phyloP scores from a whole-genome alignment of 2,888 invertebrate genomes.

The Osedax fenrisi region DNA sequence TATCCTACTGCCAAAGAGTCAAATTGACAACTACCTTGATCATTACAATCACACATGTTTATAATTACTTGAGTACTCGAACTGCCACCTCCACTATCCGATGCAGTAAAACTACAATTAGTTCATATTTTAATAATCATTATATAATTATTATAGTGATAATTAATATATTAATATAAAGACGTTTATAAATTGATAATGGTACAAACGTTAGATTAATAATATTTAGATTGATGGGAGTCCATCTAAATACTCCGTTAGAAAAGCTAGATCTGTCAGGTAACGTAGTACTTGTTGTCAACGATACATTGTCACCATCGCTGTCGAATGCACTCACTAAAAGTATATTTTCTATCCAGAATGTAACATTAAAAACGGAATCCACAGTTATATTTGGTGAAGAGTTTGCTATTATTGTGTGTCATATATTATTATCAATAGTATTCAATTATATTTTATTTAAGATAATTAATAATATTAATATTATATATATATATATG shows the following conservation, averaged over 20 bases:
- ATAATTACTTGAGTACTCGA: not conserved
- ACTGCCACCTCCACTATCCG: not conserved
- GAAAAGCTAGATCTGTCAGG: not conserved
- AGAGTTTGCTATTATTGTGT: not conserved
- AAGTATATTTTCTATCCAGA: not conserved
- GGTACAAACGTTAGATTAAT: not conserved
- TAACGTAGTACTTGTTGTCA: not conserved
- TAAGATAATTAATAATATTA: not conserved
- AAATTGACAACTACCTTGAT: not conserved
- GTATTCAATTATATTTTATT: not conserved
- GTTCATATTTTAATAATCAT: not conserved
- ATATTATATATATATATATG: not conserved
- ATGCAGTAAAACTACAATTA: not conserved
- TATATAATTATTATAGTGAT: not conserved
- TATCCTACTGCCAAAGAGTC: not conserved
- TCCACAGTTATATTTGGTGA: not conserved
- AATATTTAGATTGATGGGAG: not conserved
- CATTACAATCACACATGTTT: not conserved
- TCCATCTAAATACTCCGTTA: not conserved
- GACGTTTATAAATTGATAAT: not conserved
- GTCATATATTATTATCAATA: not conserved
- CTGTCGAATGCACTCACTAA: not conserved
- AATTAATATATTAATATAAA: not conserved
- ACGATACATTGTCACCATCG: not conserved
- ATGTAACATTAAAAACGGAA: not conserved